Conservation (phyloP, 2,888 invertebrate genomes). For the Caradrina clavipalpis region DNA sequence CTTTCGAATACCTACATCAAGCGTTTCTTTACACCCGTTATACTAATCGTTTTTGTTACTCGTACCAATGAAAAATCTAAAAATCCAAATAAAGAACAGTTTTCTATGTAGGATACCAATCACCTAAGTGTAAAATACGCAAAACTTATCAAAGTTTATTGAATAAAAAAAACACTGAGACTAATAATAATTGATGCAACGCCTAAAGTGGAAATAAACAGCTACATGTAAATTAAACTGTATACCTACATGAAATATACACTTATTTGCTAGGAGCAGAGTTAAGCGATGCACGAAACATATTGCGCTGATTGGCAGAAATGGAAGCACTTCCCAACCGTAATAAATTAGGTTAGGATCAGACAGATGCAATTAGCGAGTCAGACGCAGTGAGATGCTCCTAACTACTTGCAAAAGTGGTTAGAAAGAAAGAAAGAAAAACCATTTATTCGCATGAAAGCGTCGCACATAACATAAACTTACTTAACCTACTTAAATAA, state of each 20-base stretch:
- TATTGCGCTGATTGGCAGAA: constrained; percentile 33
- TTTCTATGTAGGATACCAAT: background rate
- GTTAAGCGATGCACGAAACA: constrained; percentile 6
- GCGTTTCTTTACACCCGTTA: too few species aligned
- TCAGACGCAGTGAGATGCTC: constrained; percentile 11
- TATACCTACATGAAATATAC: too few species aligned
- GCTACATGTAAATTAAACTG: background rate
- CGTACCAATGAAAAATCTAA: background rate
- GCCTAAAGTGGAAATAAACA: constrained; percentile 1
- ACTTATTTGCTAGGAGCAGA: too few species aligned
- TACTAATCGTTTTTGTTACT: too few species aligned
- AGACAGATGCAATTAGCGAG: constrained; percentile 40
- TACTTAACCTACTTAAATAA: too few species aligned
- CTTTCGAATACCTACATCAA: too few species aligned
- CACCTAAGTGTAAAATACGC: background rate
- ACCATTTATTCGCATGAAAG: too few species aligned
- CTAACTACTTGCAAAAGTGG: constrained; percentile 22
- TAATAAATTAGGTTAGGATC: constrained; percentile 51
- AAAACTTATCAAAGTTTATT: background rate
- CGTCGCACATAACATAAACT: too few species aligned
- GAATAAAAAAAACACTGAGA: background rate
- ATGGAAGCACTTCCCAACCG: constrained; percentile 30
- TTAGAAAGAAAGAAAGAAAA: too few species aligned
- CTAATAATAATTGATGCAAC: background rate
- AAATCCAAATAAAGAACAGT: background rate